These are phyloP conservation scores for Rhynchophorus ferrugineus DNA, from an alignment of 1,140 invertebrate species.

Conservation along the genomic window DNA sequence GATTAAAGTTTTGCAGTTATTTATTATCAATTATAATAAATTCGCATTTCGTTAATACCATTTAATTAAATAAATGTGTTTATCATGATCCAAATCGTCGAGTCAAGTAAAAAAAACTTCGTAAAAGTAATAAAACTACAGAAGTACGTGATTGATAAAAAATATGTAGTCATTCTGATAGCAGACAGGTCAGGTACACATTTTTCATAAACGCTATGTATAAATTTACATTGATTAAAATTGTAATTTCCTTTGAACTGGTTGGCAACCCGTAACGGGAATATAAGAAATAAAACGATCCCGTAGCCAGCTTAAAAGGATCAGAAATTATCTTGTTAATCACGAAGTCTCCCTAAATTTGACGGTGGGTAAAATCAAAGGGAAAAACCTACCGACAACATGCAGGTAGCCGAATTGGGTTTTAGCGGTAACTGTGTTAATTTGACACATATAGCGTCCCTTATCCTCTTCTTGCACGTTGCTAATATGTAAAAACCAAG, in stretches of 20 bases:
- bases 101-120: neutral
- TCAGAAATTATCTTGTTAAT: neutral
- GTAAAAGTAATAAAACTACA: neutral
- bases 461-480: conserved; percentile 85
- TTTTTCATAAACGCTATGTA: conserved; percentile 17
- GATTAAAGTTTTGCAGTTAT: too few species aligned
- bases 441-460: conserved; percentile 92
- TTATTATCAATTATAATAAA: too few species aligned
- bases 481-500: conserved; percentile 85
- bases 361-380: too few species aligned
- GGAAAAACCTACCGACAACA: conserved; percentile 83
- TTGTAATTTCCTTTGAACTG: conserved; percentile 1
- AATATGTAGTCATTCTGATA: neutral
- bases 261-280: neutral
- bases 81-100: too few species aligned
- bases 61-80: too few species aligned
- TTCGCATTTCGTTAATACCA: too few species aligned
- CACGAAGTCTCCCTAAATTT: too few species aligned
- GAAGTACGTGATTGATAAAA: neutral
- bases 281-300: neutral
- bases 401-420: conserved; percentile 87
- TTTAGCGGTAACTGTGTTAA: conserved; percentile 88
- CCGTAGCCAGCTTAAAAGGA: neutral
- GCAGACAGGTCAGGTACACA: conserved; percentile 1
- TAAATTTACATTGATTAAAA: neutral